These are phyloP conservation scores for Pocillopora damicornis DNA, from an alignment of 64 coral and sea anemone species.

Conservation along the genomic window DNA sequence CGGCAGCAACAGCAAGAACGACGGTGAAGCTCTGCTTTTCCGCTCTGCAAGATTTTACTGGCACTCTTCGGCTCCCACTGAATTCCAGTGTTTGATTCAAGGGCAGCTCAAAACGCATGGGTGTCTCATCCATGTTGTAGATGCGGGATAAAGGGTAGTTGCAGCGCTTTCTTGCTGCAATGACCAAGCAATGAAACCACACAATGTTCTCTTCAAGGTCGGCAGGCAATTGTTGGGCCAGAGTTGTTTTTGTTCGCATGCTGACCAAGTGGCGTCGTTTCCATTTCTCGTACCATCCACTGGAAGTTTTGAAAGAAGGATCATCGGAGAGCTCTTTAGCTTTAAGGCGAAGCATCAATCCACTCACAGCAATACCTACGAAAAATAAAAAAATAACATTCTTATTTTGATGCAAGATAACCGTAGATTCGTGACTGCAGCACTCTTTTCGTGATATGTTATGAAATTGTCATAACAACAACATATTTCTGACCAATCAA, in stretches of 20 bases:
- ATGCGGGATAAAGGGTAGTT: constrained; percentile 14
- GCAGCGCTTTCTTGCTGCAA: not conserved
- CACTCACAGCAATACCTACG: constrained; percentile 23
- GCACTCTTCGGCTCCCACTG: no score
- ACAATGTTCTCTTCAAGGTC: constrained; percentile 10
- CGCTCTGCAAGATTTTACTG: no score
- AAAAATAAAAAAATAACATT: constrained; percentile 10
- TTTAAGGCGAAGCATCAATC: constrained; percentile 22
- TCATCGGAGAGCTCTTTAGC: constrained; percentile 12
- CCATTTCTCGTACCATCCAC: constrained; percentile 17
- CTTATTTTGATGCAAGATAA: constrained; percentile 26
- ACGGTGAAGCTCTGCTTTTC: no score
- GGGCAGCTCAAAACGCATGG: constrained; percentile 27
- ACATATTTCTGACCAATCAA: constrained; percentile 6
- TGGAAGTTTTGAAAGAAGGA: not conserved
- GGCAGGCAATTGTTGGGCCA: not conserved
- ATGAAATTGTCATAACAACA: constrained; percentile 5
- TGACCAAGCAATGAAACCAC: not conserved
- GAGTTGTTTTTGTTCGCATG: constrained; percentile 11
- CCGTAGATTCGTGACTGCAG: constrained; percentile 35
- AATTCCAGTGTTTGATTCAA: no score
- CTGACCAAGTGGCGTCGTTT: constrained; percentile 13
- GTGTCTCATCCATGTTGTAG: not conserved
- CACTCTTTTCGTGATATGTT: constrained; percentile 18
- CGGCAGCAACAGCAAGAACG: no score